Evolutionary conservation across 2,888 invertebrate genomes (phyloP), one percentile per base, ranked within the genome.

Genomic region (Gastrophysa polygoni): DNA sequence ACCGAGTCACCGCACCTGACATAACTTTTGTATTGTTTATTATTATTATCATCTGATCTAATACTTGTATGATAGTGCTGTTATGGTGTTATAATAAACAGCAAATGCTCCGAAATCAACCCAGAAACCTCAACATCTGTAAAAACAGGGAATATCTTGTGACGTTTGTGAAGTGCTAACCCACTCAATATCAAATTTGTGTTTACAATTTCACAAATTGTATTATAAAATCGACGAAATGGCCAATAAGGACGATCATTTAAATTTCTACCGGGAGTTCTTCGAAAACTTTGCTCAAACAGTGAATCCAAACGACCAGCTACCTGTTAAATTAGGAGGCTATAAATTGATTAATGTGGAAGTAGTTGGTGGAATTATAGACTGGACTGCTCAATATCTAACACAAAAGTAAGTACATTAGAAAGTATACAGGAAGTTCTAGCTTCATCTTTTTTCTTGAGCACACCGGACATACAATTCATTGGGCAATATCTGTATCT

Each of bases 341-440:
- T 89, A 90, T 78, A 86, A 88, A 67, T 85, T 91, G 72, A 85
- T 87, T 46, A 88, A 89, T 72, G 81, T 84, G 8, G 92, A 92
- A 82, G 82, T 92, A 62, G 83, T 87, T 71, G 92, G 91, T 49
- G 91, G 91, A 79, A 87, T 91, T 66, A 85, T 91, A 61, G 89
- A 90, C 80, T 91, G 91, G 89, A 88, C 87, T 52, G 85, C 90
- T 59, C 90, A 91, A 79, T 92, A 91, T 82, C 84, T 92, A 74
- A 87, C 87, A 71, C 88, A 89, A 81, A 90, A 89, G 92, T 92
- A 83, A 89, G 38, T 38, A 11, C 14, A n/a, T 38, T 38, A 38
- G 14, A 3, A 24, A 24, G n/a, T 24, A 24, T 3, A 7, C 24
- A 24, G 3, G 7, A 24, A 6, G 16, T 38, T 38, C 10, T 11